Conservation (phyloP, 64 coral and sea anemone genomes). For the Trachythela sp. region DNA sequence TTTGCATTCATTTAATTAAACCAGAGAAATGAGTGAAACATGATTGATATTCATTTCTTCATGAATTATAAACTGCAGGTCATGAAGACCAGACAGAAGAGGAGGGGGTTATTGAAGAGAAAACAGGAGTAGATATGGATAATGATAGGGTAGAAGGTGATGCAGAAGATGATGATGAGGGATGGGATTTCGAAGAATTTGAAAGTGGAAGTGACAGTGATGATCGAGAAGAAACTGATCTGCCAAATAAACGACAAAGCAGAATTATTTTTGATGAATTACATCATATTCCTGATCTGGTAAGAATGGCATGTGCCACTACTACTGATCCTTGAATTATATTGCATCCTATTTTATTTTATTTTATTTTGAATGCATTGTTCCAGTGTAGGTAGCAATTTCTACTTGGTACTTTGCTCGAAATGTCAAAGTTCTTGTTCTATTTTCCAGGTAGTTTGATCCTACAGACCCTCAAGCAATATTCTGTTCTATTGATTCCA, state of each 20-base stretch:
- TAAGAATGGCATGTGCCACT: not conserved
- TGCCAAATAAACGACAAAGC: conserved; percentile 13
- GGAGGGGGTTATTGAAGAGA: not conserved
- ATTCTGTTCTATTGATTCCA: too few species aligned
- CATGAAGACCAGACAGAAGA: not conserved
- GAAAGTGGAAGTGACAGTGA: conserved; percentile 1
- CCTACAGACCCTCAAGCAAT: too few species aligned
- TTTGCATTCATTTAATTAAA: too few species aligned
- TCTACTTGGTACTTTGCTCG: too few species aligned
- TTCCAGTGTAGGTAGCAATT: too few species aligned
- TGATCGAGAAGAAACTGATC: not conserved
- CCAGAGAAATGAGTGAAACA: too few species aligned
- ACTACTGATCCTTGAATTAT: too few species aligned
- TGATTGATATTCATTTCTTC: too few species aligned
- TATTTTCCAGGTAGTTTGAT: too few species aligned
- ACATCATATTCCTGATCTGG: not conserved
- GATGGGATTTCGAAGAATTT: conserved; percentile 31
- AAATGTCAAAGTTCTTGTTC: too few species aligned
- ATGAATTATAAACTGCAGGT: too few species aligned
- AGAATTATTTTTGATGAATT: conserved; percentile 26
- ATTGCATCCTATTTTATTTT: too few species aligned
- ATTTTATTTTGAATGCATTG: not conserved
- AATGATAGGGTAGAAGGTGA: conserved; percentile 16
- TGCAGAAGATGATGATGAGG: conserved; percentile 4
- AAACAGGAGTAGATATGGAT: not conserved